phyloP scores from a whole-genome alignment of 1,140 invertebrate genomes.

The Hesperophylax magnus region DNA sequence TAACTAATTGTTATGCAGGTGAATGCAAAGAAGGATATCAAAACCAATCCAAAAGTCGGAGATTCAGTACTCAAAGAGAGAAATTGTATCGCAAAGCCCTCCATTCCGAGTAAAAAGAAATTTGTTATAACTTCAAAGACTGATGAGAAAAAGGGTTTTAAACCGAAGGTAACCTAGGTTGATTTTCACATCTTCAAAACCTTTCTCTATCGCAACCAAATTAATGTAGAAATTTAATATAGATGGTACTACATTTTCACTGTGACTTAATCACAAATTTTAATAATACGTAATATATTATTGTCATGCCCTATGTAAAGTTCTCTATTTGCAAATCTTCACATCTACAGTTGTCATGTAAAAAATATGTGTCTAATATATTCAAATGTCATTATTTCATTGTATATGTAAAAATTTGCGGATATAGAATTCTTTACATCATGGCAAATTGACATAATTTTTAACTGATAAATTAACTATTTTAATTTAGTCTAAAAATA shows the following conservation, averaged over 20 bases:
- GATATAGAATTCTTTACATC: too few relatives aligned
- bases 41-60: conserved; percentile 45
- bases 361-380: too few relatives aligned
- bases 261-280: too few relatives aligned
- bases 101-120: conserved; percentile 52
- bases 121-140: conserved; percentile 43
- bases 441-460: too few relatives aligned
- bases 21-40: conserved; percentile 49
- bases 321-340: too few relatives aligned
- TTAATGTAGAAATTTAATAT: background rate
- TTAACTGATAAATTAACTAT: too few relatives aligned
- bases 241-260: background rate
- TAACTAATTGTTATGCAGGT: conserved; percentile 52
- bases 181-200: conserved; percentile 2
- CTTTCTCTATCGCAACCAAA: background rate
- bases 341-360: too few relatives aligned
- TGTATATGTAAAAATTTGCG: too few relatives aligned
- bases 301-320: too few relatives aligned
- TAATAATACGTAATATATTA: too few relatives aligned
- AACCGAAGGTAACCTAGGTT: conserved; percentile 45
- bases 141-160: conserved; percentile 53
- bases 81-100: conserved; percentile 46
- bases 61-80: conserved; percentile 53
- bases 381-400: too few relatives aligned
- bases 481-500: too few relatives aligned